Percentiles rank a stretch among this genome's conserved stretches.
Conservation (phyloP, 2,888 invertebrate genomes). For the Sphaeridia pumilis region DNA sequence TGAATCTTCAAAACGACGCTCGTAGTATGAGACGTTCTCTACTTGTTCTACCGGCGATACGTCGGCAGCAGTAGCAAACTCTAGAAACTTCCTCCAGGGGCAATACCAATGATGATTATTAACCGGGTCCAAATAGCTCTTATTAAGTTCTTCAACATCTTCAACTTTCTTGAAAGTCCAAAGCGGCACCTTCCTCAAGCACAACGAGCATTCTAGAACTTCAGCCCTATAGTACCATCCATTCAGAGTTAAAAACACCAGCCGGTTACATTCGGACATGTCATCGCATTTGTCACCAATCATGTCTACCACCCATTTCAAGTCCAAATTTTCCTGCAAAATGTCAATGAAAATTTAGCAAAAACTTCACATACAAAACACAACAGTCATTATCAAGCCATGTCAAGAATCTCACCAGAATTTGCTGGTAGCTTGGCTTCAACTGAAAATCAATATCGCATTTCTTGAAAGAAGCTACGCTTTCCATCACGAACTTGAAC, state of each 20-base stretch:
- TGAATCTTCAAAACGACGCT: constrained; percentile 11
- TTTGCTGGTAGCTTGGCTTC: not conserved
- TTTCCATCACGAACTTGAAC: constrained; percentile 1
- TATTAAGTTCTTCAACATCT: not conserved
- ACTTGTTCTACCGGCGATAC: not conserved
- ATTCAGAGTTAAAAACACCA: constrained; percentile 5
- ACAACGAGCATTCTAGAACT: not conserved
- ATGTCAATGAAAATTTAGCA: not conserved
- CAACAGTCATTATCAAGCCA: no score
- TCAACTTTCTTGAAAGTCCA: not conserved
- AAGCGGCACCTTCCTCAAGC: constrained; percentile 6
- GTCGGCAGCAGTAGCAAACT: constrained; percentile 5
- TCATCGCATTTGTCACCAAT: not conserved
- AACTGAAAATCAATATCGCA: not conserved
- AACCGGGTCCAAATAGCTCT: constrained; percentile 4
- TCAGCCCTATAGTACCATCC: constrained; percentile 5
- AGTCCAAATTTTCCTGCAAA: not conserved
- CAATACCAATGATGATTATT: constrained; percentile 14
- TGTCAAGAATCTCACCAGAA: not conserved
- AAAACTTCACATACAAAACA: not conserved
- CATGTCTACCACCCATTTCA: constrained; percentile 2
- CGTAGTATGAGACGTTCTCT: not conserved
- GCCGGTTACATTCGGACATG: not conserved
- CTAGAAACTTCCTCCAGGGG: constrained; percentile 12
- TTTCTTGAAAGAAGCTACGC: not conserved